Base-by-base conservation (phyloP, 2,113 vertebrate genomes). In the Crypturellus undulatus region DNA sequence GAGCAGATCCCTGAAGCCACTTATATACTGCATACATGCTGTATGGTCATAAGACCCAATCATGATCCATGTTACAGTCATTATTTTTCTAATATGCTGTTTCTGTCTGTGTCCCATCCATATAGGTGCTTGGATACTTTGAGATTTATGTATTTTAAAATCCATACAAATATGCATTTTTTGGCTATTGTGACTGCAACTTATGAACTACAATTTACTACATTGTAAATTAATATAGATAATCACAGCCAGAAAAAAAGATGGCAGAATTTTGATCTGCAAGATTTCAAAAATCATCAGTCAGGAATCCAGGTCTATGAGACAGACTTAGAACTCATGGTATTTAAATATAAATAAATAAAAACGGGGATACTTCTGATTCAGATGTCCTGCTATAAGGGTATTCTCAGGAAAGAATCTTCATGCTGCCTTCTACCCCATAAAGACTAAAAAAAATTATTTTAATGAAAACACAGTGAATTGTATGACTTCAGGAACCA, bases 401-500 rank as follows among this genome's bases (percentile, higher is more conserved):
- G 4, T 71, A 71, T 75, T 84, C 51, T 88, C 13, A 67, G 51
- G 20, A 12, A 89, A n/a, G 45, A 78, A 49, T 63, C 62, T 75
- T 92, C 32, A 40, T 49, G 47, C 58, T 93, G 52, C 13, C 24
- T 88, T 90, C 51, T 84, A 18, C 24, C 2, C 4, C 70, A 11
- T 30, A 64, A 93, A 40, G 28, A 47, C 72, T 52, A 86, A 76
- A 67, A 94, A 70, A 47, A 88, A 77, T 64, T 94, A 70, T 42
- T 90, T 88, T 92, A 84, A 90, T 90, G 91, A 91, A 94, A 96
- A 83, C 22, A 19, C 75, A 51, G 54, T 92, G 84, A 85, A 89
- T 82, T 36, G 42, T 40, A 47, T 77, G 75, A 95, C 45, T 97
- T 89, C 91, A 83, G 79, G 82, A 96, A 68, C 64, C 56, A 83